Base-by-base conservation (phyloP, 2,797 vertebrate genomes). In the Micropoecilia bifurca region DNA sequence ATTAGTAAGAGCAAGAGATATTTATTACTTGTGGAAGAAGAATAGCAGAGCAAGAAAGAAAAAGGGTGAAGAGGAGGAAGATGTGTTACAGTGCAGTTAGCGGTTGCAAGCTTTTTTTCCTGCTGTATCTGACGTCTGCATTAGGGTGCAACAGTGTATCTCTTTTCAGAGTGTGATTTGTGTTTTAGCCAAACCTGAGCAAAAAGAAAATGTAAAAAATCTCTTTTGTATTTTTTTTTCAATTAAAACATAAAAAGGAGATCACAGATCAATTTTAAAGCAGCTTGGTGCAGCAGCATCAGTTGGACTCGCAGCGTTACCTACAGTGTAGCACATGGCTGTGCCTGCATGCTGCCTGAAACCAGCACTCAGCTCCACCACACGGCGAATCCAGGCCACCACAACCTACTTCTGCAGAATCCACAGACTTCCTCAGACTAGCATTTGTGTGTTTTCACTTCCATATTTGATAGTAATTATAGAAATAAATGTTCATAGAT, bases 351-450 rank as follows among this genome's bases (percentile, higher is more conserved):
- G 82, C 78, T 83, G 87, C 73, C 79, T 81, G 84, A 90, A 85
- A 84, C 75, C 91, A 88, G 90, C 84, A 79, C 85, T 93, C 88
- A 89, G 87, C 87, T 88, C 91, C 88, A 93, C 92, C 92, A 91
- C 91, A 92, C 90, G 91, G 90, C 73, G 86, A 91, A 87, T 14
- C 28, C 83, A 82, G 79, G 92, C 87, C 90, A 90, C 90, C 90
- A 81, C 92, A 93, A 22, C 78, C 72, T 50, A 77, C 78, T 86
- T 83, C 78, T 81, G 80, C 45, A 59, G 61, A 80, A 84, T 59
- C 39, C 74, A 76, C 57, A 74, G 4, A 61, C 72, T 79, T 55
- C 77, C 39, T 79, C 82, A 78, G 25, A 72, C 16, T 77, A 39
- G 68, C 45, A 71, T 76, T 77, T 41, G 45, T 69, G 3, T 16